These are phyloP conservation scores for Spicauda simplicius DNA, from an alignment of 2,888 invertebrate genomes.

Conservation along the genomic window DNA sequence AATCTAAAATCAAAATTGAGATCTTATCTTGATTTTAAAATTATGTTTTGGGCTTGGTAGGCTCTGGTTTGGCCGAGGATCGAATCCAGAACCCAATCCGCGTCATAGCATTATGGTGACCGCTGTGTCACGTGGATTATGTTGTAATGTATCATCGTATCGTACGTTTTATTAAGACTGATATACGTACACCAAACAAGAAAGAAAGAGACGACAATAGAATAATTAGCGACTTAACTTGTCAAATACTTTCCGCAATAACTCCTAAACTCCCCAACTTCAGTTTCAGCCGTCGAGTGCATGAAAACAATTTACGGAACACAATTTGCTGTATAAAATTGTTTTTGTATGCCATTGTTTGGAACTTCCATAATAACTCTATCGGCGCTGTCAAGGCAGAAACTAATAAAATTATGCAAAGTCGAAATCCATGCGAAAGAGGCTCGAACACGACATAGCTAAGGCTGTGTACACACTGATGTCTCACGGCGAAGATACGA, in stretches of 20 bases:
- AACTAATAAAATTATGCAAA: constrained; percentile 40
- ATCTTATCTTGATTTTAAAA: too few relatives aligned
- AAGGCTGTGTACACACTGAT: constrained; percentile 7
- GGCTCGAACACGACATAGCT: constrained; percentile 39
- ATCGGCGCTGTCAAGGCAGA: constrained; percentile 33
- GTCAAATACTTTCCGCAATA: constrained; percentile 10
- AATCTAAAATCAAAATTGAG: too few relatives aligned
- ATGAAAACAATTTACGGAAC: constrained; percentile 28
- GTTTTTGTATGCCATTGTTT: constrained; percentile 33
- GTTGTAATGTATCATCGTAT: too few relatives aligned
- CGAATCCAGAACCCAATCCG: too few relatives aligned
- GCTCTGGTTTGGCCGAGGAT: too few relatives aligned
- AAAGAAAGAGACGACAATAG: too few relatives aligned
- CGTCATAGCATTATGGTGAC: too few relatives aligned
- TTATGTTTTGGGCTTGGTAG: too few relatives aligned
- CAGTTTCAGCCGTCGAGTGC: constrained; percentile 15
- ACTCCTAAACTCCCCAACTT: constrained; percentile 13
- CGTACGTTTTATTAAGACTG: too few relatives aligned
- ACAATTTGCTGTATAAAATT: constrained; percentile 29
- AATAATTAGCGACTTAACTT: constrained; percentile 8
- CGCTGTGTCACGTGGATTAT: too few relatives aligned
- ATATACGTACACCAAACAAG: too few relatives aligned
- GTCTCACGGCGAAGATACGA: neutral
- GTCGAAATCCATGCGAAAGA: constrained; percentile 38
- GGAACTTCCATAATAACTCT: constrained; percentile 35